Evolutionary conservation across 1,140 invertebrate genomes (phyloP).

Genomic region (Chironomus striatipennis): DNA sequence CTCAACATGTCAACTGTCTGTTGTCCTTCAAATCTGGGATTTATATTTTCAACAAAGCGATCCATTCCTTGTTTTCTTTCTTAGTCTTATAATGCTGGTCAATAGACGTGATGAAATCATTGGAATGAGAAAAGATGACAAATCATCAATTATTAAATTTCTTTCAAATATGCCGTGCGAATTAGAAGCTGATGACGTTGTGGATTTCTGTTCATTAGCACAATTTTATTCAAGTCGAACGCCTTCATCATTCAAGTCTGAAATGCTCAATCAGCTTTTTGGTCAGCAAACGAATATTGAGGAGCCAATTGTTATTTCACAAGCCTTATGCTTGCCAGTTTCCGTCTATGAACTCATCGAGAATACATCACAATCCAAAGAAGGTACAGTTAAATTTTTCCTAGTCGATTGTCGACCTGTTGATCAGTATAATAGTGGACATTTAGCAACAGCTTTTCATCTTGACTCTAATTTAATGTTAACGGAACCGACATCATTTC

Average conservation of each 20-base stretch:
- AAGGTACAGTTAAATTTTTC: slow-evolving; percentile 75
- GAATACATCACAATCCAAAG: slow-evolving; percentile 55
- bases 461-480: slow-evolving; percentile 96
- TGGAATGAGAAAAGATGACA: slow-evolving; percentile 63
- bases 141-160: slow-evolving; percentile 63
- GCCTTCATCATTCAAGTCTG: slow-evolving; percentile 81
- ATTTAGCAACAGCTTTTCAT: slow-evolving; percentile 95
- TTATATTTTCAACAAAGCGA: slow-evolving; percentile 94
- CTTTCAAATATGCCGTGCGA: slow-evolving; percentile 71
- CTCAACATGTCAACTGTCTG: slow-evolving; percentile 72
- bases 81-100: slow-evolving; percentile 89
- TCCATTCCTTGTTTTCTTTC: slow-evolving; percentile 93
- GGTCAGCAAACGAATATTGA: slow-evolving; percentile 37
- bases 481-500: slow-evolving; percentile 89
- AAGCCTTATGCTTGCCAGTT: slow-evolving; percentile 89
- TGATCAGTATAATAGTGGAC: slow-evolving; percentile 94
- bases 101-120: slow-evolving; percentile 91
- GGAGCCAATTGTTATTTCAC: slow-evolving; percentile 52
- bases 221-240: slow-evolving; percentile 91
- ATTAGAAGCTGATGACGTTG: slow-evolving; percentile 87
- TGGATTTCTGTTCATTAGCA: slow-evolving; percentile 92
- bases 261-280: slow-evolving; percentile 47
- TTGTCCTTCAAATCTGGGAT: slow-evolving; percentile 92
- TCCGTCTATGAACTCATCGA: slow-evolving; percentile 78
- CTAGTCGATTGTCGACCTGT: slow-evolving; percentile 93